These are phyloP conservation scores for Rhabdomys pumilio DNA, from an alignment of 2,797 vertebrate species.

Conservation along the genomic window DNA sequence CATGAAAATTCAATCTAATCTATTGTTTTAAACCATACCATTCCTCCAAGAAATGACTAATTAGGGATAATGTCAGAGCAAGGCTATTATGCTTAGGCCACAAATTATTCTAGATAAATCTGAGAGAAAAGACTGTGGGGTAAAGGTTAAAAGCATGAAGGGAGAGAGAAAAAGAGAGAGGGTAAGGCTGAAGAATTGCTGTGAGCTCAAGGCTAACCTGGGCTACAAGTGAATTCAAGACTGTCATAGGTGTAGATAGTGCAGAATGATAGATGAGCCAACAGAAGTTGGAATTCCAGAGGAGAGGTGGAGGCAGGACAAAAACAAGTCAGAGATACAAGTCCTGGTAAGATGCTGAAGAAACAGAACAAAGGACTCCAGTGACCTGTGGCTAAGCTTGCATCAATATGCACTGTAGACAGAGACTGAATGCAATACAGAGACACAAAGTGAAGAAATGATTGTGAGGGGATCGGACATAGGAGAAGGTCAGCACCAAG, in stretches of 20 bases:
- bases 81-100: neutral
- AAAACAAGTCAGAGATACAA: neutral
- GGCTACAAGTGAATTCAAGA: neutral
- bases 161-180: neutral
- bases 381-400: fast-evolving
- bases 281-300: neutral
- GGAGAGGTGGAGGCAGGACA: neutral
- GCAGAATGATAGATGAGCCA: neutral
- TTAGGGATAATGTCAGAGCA: neutral
- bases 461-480: fast-evolving
- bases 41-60: neutral
- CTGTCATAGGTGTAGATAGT: neutral
- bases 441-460: neutral
- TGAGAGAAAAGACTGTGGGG: neutral
- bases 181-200: neutral
- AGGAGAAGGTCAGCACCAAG: conserved; percentile 51
- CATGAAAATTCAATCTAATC: conserved; percentile 58
- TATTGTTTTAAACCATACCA: neutral
- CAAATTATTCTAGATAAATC: conserved; percentile 1
- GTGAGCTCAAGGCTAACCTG: neutral
- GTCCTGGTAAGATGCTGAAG: neutral
- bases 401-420: fast-evolving
- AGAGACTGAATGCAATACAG: too few species aligned
- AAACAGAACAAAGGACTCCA: neutral
- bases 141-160: neutral